Evolutionary conservation across 2,888 invertebrate species (phyloP).

Genomic region (Drosophila koepferae): DNA sequence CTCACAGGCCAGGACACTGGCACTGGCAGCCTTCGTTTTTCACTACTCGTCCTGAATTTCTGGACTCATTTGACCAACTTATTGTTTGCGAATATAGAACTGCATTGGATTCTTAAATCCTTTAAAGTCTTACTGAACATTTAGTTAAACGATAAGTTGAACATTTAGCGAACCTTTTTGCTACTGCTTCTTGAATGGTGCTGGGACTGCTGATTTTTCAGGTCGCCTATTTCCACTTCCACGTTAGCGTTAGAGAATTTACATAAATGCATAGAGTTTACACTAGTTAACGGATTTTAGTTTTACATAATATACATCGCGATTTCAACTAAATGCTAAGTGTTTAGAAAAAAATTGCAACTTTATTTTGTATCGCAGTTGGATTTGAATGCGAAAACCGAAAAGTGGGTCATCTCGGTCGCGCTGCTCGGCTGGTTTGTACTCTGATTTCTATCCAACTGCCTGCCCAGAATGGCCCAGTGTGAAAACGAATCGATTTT

Average conservation of each 20-base stretch:
- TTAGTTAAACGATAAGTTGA: constrained; percentile 25
- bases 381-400: constrained; percentile 83
- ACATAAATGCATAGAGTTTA: constrained; percentile 81
- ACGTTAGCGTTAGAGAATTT: constrained; percentile 70
- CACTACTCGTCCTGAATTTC: constrained; percentile 42
- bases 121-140: background rate
- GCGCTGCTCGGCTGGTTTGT: constrained; percentile 82
- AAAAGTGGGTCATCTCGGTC: constrained; percentile 85
- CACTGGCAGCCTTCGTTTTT: constrained; percentile 50
- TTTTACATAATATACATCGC: constrained; percentile 67
- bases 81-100: constrained; percentile 15
- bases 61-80: constrained; percentile 18
- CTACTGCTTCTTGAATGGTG: constrained; percentile 62
- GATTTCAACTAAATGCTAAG: constrained; percentile 62
- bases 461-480: constrained; percentile 74
- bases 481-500: constrained; percentile 82
- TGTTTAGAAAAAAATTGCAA: constrained; percentile 72
- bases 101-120: constrained; percentile 6
- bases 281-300: constrained; percentile 64
- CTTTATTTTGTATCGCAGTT: constrained; percentile 74
- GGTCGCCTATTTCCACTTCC: constrained; percentile 71
- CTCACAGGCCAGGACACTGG: constrained; percentile 30
- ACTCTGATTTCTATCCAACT: constrained; percentile 82
- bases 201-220: constrained; percentile 71
- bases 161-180: constrained; percentile 68